Conservation (phyloP, 1,140 invertebrate genomes). For the Leptestheria dahalacensis region DNA sequence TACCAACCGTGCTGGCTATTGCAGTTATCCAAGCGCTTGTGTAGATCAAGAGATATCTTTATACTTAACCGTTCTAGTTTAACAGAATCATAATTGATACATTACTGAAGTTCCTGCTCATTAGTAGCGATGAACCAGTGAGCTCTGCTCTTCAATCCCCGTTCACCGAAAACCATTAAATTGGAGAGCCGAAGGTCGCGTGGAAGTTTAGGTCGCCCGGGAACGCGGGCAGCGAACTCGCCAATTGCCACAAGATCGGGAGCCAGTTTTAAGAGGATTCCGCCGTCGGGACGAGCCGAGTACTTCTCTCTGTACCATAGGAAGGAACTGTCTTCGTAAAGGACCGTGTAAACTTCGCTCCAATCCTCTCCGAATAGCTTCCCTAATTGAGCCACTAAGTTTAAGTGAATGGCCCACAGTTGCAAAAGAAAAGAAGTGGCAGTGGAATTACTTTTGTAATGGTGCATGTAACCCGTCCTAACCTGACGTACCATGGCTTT, state of each 20-base stretch:
- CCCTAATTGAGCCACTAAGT: too few species aligned
- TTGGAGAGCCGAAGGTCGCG: conserved; percentile 19
- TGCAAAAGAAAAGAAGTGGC: too few species aligned
- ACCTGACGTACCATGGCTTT: not conserved
- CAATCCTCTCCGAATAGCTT: conserved; percentile 27
- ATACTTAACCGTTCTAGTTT: too few species aligned
- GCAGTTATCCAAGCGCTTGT: not conserved
- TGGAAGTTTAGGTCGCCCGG: conserved; percentile 24
- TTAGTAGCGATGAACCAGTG: conserved; percentile 25
- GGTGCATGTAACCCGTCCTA: not conserved
- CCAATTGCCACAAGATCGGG: conserved; percentile 29
- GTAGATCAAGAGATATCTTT: not conserved
- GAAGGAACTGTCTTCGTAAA: conserved; percentile 27
- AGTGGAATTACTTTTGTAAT: not conserved
- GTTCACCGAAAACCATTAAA: conserved; percentile 25
- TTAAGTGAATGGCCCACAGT: too few species aligned
- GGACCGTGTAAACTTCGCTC: conserved; percentile 26
- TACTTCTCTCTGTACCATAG: conserved; percentile 26
- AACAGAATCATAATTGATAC: not conserved
- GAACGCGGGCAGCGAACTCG: conserved; percentile 24
- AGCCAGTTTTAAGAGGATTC: conserved; percentile 25
- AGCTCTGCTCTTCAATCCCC: conserved; percentile 20
- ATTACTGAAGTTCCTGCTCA: conserved; percentile 23
- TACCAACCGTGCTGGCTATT: too few species aligned
- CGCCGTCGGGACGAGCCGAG: conserved; percentile 21